These are phyloP conservation scores for Acanthurus lineatus DNA, from an alignment of 2,797 vertebrate genomes.

Conservation along the genomic window DNA sequence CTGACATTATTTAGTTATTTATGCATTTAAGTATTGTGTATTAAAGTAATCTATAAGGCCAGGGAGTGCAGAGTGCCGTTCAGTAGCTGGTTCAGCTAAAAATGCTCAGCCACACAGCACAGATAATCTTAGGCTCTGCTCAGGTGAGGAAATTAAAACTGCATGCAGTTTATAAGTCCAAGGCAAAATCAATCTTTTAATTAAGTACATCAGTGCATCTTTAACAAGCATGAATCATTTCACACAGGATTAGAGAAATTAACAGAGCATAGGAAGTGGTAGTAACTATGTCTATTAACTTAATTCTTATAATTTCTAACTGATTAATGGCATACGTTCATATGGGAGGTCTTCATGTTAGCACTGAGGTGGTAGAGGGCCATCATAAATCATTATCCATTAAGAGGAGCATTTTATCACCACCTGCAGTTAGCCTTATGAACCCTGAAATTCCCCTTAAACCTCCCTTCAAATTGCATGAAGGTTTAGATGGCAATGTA, in stretches of 20 bases:
- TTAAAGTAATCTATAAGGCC: slow-evolving; percentile 58
- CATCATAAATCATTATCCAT: slow-evolving; percentile 47
- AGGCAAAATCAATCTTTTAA: slow-evolving; percentile 82
- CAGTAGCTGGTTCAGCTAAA: slow-evolving; percentile 46
- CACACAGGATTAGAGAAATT: slow-evolving; percentile 77
- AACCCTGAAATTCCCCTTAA: slow-evolving; percentile 4
- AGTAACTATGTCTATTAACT: slow-evolving; percentile 69
- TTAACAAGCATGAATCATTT: slow-evolving; percentile 82
- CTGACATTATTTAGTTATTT: slow-evolving; percentile 70
- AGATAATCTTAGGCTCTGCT: slow-evolving; percentile 70
- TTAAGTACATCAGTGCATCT: slow-evolving; percentile 83
- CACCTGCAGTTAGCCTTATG: slow-evolving; percentile 5
- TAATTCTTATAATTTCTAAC: slow-evolving; percentile 64
- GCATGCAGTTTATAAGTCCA: slow-evolving; percentile 69
- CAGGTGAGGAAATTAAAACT: slow-evolving; percentile 79
- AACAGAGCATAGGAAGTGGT: slow-evolving; percentile 69
- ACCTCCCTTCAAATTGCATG: not conserved
- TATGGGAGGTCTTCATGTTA: slow-evolving; percentile 47
- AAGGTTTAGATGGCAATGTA: not conserved
- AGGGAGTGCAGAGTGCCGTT: slow-evolving; percentile 11
- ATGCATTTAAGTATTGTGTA: slow-evolving; percentile 66
- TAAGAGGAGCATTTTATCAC: slow-evolving; percentile 29
- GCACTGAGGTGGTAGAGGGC: slow-evolving; percentile 13
- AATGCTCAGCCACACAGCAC: slow-evolving; percentile 45
- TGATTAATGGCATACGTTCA: slow-evolving; percentile 75